Evolutionary conservation across 2,797 vertebrate genomes (phyloP), one percentile per base, ranked within the genome.

Genomic region (Tangara arthus): DNA sequence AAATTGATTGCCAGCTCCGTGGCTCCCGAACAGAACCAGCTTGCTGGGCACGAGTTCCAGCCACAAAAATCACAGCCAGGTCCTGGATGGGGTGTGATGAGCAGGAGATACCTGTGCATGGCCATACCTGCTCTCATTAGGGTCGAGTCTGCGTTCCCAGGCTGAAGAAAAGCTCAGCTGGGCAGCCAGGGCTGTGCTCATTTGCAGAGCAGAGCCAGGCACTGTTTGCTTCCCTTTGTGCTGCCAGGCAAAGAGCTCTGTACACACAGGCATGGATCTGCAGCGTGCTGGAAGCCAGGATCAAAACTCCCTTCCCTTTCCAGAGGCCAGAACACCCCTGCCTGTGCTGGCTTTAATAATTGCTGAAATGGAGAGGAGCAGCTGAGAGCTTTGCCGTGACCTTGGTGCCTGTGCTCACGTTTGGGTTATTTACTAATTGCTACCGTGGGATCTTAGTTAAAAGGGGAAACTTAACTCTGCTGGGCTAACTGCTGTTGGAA

Each of bases 1-100:
- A 89, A 96, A 95, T 90, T 94, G 96, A 97, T 96, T 97, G 95
- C 96, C 87, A 90, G 94, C 91, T 96, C 93, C 32, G 56, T 65
- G 73, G 42, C 83, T 95, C 94, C 88, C 17, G 69, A 97, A 87
- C 34, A 34, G 93, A 95, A 95, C 86, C 96, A 80, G 94, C 96
- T 88, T 94, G 90, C 93, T 91, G 92, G 93, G 80, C 78, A 65
- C 80, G 94, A 97, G 87, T 96, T 97, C 83, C 46, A 87, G 66
- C 89, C 91, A 64, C 52, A 12, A 87, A 97, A 97, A 87, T 60
- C 81, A 5, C 92, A 92, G 80, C 57, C 44, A 66, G 78, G 68
- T 15, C 71, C 78, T n/a, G 69, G 61, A 35, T 65, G 92, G 91
- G 95, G 59, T 34, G 41, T 91, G 94, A 95, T 50, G 95, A 95